Conservation (phyloP, 2,888 invertebrate species). For the Neoaliturus tenellus region DNA sequence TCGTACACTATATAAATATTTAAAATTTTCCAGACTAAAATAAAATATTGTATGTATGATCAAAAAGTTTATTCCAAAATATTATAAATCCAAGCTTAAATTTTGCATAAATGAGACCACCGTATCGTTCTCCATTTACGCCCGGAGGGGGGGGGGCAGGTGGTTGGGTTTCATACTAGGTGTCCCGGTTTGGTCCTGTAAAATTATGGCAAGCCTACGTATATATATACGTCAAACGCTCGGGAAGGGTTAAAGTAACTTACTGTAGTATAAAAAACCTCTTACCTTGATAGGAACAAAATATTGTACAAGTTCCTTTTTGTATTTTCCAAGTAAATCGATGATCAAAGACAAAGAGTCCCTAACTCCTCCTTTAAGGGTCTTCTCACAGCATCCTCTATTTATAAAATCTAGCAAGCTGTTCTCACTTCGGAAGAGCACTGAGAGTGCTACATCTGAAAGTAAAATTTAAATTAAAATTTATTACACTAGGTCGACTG, state of each 20-base stretch:
- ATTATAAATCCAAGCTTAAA: too few relatives aligned
- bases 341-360: not conserved
- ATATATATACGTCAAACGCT: not conserved
- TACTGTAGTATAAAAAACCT: not conserved
- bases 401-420: not conserved
- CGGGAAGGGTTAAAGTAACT: not conserved
- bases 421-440: not conserved
- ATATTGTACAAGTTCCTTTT: not conserved
- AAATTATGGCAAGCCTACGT: too few relatives aligned
- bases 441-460: not conserved
- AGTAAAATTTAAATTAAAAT: not conserved
- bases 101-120: too few relatives aligned
- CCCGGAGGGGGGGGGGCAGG: too few relatives aligned
- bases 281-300: conserved; percentile 13
- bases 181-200: too few relatives aligned
- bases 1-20: too few relatives aligned
- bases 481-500: too few relatives aligned
- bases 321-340: not conserved
- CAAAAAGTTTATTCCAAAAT: too few relatives aligned
- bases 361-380: not conserved
- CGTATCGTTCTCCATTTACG: too few relatives aligned
- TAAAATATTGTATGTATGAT: too few relatives aligned
- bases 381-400: not conserved
- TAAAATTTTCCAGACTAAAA: too few relatives aligned
- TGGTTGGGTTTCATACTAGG: too few relatives aligned